A percentile compares a stretch with the other conserved stretches of the same genome.
Conservation (phyloP, 1,140 invertebrate species). For the Lepidotrigona ventralis region DNA sequence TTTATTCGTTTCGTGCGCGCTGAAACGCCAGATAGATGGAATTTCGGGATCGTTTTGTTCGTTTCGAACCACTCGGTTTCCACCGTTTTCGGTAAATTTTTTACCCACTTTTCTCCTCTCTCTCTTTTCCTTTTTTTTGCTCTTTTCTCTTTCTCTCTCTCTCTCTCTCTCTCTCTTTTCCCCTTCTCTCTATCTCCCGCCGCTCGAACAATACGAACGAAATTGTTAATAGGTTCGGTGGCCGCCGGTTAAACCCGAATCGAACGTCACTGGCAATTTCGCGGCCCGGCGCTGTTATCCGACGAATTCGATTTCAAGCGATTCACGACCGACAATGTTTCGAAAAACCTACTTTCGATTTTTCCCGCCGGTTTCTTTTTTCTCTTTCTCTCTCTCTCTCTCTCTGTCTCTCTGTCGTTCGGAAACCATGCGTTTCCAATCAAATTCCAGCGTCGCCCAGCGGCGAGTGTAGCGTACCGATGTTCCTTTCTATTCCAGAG, state of each 20-base stretch:
- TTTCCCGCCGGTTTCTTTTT: not conserved
- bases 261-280: slow-evolving; percentile 21
- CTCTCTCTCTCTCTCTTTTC: not conserved
- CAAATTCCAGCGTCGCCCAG: not conserved
- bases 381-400: no score
- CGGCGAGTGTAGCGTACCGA: not conserved
- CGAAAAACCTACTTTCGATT: not conserved
- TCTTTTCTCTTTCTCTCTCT: not conserved
- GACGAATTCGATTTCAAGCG: slow-evolving; percentile 4
- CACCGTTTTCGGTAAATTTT: slow-evolving; percentile 2
- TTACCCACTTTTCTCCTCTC: not conserved
- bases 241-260: slow-evolving; percentile 27
- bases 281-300: no score
- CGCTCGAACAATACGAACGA: slow-evolving; percentile 6
- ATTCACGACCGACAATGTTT: not conserved
- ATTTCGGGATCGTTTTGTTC: slow-evolving; percentile 30
- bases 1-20: not conserved
- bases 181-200: not conserved
- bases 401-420: not conserved
- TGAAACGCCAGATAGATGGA: slow-evolving; percentile 17
- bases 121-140: no score
- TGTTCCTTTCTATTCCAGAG: not conserved
- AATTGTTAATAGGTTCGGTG: slow-evolving; percentile 36
- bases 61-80: not conserved
- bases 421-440: not conserved